Base-by-base conservation (phyloP, 2,797 vertebrate genomes). In the Heteromormyrus szaboi region DNA sequence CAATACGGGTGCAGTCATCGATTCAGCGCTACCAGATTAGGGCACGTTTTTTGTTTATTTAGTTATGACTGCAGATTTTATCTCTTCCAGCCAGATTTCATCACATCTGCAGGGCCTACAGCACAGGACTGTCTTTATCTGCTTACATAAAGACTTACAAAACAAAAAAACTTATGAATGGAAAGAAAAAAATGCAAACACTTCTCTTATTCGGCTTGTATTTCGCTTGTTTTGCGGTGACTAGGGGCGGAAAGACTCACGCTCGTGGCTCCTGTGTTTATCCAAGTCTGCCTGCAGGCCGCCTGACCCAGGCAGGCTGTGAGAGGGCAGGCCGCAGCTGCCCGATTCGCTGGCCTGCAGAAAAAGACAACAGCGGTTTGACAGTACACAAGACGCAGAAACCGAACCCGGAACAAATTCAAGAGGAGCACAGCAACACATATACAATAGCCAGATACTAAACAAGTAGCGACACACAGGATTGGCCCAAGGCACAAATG, bases 271-370 rank as follows among this genome's bases (percentile, higher is more conserved):
- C 90, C 91, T 95, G 0, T 92, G 89, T 48, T 79, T 94, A 90
- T 98, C 97, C 54, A 94, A 83, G 46, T 96, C 97, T 79, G 92
- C 89, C 0, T 92, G 92, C 56, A 93, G 90, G 85, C 93, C 94
- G 81, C 93, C 97, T 22, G 95, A 94, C 68, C 95, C 94, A 0
- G 94, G 93, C 56, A 96, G 93, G 68, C 93, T 92, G 85, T 96
- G 96, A 0, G 96, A 95, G 8, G 94, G 92, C 81, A 94, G 68
- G 88, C 93, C 94, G 88, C 91, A 93, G 91, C 95, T 96, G 88
- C 95, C 93, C 0, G 93, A 89, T 89, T 96, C 96, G 90, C 95
- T 96, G 68, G 92, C 91, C 95, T 96, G 90, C 85, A 93, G 6
- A 41, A 1, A 68, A 25, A 56, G 19, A 17, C 2, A n/a, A 7